Base-by-base conservation (phyloP, 2,797 vertebrate genomes). In the Propithecus perrieri region DNA sequence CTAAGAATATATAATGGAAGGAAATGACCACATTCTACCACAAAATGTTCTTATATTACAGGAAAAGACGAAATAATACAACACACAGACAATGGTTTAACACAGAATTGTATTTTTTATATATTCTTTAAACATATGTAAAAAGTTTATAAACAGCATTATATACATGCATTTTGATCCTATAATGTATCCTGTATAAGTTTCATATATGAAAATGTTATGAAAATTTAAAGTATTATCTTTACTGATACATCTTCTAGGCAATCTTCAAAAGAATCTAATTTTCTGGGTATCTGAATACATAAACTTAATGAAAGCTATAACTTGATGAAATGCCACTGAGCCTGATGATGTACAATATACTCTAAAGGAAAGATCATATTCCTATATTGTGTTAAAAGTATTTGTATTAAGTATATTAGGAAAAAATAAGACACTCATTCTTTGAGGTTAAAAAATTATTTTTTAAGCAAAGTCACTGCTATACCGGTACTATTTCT, bases 21-120 rank as follows among this genome's bases (percentile, higher is more conserved):
- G 89, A 97, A 97, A 93, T 89, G 87, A 87, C 65, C 53, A 46
- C 76, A 91, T 72, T 78, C 85, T 43, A 85, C 80, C 76, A 74
- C 65, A 95, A 65, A 95, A 85, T 57, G 76, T 18, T 75, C 81
- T 95, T 84, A 84, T 53, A 35, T 85, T 81, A 93, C 72, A 96
- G 90, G 87, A 88, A 96, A 78, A 71, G 63, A 81, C 53, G 94
- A 75, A 85, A 89, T 18, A 81, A 79, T 26, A 55, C n/a, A 89
- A 78, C 11, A 43, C 10, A 65, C 28, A 78, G 59, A 96, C 24
- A 86, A 89, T 43, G 28, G 81, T 35, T 57, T 85, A 35, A 55
- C n/a, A 43, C 28, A 55, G 22, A 92, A 86, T 1, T 43, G 4
- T 50, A 46, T 28, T 89, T 15, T 55, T 43, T 33, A 9, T 24